Evolutionary conservation across 23 tunicate genomes (phyloP), one percentile per base, ranked within the genome.

Genomic region (Clavelina lepadiformis): DNA sequence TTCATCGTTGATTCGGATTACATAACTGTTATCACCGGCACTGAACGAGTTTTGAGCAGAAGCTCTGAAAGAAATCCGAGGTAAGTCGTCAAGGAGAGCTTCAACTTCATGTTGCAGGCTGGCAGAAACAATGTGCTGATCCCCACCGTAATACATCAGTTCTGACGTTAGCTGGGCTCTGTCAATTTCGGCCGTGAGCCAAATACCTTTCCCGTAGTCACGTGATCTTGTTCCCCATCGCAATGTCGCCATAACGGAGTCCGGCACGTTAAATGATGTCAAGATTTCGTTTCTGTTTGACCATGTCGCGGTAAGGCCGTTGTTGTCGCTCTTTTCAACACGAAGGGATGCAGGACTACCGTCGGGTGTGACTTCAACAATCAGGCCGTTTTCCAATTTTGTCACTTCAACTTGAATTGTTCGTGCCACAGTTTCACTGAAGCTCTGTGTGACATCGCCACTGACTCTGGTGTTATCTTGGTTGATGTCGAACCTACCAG

Each of bases 191-290:
- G 54, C 56, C 13, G 2, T 35, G 24, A 78, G 27, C 75, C 75
- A 65, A 31, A 68, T 46, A 3, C 84, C 84, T 33, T 46, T 47
- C 28, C 49, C 38, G 1, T 35, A 29, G 63, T 59, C 66, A 29
- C 55, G 27, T 1, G 63, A 30, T 38, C 56, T 33, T 29, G 35
- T 35, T 46, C 84, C 84, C 54, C 61, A 58, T n/a, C 24, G 11
- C 69, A 68, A 6, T 5, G 61, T 68, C 2, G 69, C 36, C 3
- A 36, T 58, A 58, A 78, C 35, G 61, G 35, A 30, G 30, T 15
- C 19, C 22, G 84, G 84, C 24, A 78, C 56, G 7, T 37, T 62
- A 24, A 2, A 18, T 1, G 3, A 18, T 3, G 8, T 54, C 45
- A 66, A 35, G 5, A 15, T 30, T 3, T 21, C 25, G 69, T 56